Evolutionary conservation across 2,113 vertebrate genomes (phyloP).

Genomic region (Tychaedon coryphoeus): DNA sequence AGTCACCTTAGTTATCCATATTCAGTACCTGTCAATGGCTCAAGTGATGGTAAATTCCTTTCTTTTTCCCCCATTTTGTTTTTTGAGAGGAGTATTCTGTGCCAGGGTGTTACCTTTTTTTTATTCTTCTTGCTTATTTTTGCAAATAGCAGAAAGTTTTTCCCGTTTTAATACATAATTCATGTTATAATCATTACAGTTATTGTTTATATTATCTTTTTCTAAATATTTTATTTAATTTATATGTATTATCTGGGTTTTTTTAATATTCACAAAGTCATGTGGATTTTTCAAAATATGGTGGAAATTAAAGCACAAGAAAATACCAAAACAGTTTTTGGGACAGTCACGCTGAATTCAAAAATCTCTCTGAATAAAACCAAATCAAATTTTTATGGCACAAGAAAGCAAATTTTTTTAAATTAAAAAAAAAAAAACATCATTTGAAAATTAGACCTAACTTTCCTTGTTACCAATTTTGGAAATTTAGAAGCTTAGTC

Average conservation of each 20-base stretch:
- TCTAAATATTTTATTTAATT: no score
- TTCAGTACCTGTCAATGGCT: neutral
- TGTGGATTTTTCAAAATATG: neutral
- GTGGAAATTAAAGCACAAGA: neutral
- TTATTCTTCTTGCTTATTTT: neutral
- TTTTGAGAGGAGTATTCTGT: neutral
- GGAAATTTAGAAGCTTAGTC: neutral
- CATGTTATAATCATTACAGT: neutral
- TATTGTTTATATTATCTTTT: neutral
- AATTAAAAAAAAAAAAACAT: neutral
- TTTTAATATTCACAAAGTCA: neutral
- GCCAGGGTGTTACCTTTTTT: neutral
- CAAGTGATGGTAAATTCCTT: neutral
- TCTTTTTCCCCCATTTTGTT: accelerated
- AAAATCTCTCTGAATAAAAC: neutral
- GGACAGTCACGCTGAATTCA: neutral
- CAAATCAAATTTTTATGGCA: accelerated
- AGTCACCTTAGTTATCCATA: neutral
- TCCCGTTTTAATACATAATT: no score
- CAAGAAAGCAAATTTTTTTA: neutral
- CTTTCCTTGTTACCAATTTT: neutral
- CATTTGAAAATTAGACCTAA: neutral
- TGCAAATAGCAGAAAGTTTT: neutral
- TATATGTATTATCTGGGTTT: no score
- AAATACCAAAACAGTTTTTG: neutral